Base-by-base conservation (phyloP, 2,888 invertebrate species). In the Amphipyra tragopoginis region DNA sequence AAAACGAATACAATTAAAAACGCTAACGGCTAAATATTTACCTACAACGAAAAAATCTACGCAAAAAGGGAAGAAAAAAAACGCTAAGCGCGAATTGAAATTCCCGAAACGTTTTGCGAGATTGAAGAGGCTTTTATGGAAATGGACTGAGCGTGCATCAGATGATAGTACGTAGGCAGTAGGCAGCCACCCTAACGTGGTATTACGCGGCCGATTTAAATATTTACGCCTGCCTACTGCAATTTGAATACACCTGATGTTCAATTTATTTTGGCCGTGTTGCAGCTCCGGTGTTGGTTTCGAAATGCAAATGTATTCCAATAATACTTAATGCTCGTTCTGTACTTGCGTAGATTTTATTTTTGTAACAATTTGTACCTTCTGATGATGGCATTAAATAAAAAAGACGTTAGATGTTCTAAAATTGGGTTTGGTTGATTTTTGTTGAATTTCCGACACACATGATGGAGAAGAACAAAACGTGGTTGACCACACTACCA, bases 81-180 rank as follows among this genome's bases (percentile, higher is more conserved):
- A 88, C 85, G 85, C 86, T 90, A 91, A 93, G 90, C 91, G 89
- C 78, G 91, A 93, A 93, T 94, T 94, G 91, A 93, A 93, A 94
- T 94, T 94, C 94, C 89, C 90, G 86, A 85, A 93, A 86, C 93
- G 93, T 92, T 93, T 91, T 90, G 89, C 87, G 91, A 93, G 93
- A 93, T 93, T 93, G 93, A 94, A 93, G 93, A 93, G 93, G 93
- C 93, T 94, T 94, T 94, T 94, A 94, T 94, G 93, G 93, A 93
- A 94, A 94, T 93, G 90, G 92, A 90, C 90, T 85, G 85, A 82
- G 90, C 89, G 92, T 91, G 90, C 92, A 89, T 87, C 88, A 82
- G 85, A 81, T 88, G 90, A 91, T 93, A 91, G 91, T 75, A 73
- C 68, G 56, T 29, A 29, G 29, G 29, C 29, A 70, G 60, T 64